A percentile compares a stretch with the other conserved stretches of the same genome.
Evolutionary conservation across 2,797 vertebrate species (phyloP).

Genomic region (Zalophus californianus): DNA sequence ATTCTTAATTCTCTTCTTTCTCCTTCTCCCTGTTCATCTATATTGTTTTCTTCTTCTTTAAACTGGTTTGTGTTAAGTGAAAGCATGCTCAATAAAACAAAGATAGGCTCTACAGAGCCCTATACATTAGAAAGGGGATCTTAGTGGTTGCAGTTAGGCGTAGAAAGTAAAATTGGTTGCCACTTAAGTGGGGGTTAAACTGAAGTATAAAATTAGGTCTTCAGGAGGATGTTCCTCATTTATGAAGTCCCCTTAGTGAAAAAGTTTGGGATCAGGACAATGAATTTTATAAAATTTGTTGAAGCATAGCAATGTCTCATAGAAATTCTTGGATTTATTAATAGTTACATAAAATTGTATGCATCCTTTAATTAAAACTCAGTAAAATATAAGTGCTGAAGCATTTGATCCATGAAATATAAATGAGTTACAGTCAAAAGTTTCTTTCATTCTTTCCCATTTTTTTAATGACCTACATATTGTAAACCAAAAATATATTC

Average conservation of each 20-base stretch:
- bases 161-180: not conserved
- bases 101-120: not conserved
- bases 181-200: not conserved
- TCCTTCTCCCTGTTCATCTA: not conserved
- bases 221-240: not conserved
- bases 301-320: not conserved
- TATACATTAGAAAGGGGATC: not conserved
- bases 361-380: slow-evolving; percentile 73
- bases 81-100: not conserved
- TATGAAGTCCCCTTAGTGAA: not conserved
- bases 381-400: slow-evolving; percentile 65
- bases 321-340: slow-evolving; percentile 50
- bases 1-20: not conserved
- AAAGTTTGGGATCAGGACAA: not conserved
- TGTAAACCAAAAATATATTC: slow-evolving; percentile 69
- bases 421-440: slow-evolving; percentile 69
- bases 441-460: slow-evolving; percentile 45
- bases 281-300: slow-evolving; percentile 40
- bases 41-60: not conserved
- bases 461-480: slow-evolving; percentile 79
- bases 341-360: slow-evolving; percentile 63
- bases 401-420: slow-evolving; percentile 73
- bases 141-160: not conserved
- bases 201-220: not conserved
- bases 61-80: not conserved